Evolutionary conservation across 2,113 vertebrate genomes (phyloP), one percentile per base, ranked within the genome.

Genomic region (Rhabdornis inornatus): DNA sequence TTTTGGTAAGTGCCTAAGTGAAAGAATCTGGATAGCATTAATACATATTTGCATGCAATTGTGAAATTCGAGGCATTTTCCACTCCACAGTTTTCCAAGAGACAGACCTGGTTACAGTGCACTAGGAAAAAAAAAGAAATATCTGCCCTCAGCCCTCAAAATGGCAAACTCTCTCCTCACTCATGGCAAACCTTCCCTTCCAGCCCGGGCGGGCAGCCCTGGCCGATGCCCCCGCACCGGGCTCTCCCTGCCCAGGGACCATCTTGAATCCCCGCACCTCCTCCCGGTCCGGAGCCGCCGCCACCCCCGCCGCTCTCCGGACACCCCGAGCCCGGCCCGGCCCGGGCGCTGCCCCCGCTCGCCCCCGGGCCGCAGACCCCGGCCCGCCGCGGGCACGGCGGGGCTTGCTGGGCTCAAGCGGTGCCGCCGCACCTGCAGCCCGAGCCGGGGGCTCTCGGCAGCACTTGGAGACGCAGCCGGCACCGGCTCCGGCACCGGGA

Each of bases 1-100:
- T 87, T 65, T 76, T 14, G 59, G 3, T 35, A 68, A 95, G 91
- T 65, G 87, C 42, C 61, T 25, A 28, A 91, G 69, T 47, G 85
- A 81, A 81, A 90, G 76, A 94, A 89, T 71, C 94, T 66, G 91
- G 85, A 52, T 60, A 63, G 53, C 92, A 80, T 83, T 78, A 83
- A 93, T 42, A 71, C 90, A 20, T 47, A 83, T 88, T 88, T 65
- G 85, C 90, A 91, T 24, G 76, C 87, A 86, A 14, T 81, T 92
- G 90, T 71, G 93, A 95, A 89, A 97, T 75, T 87, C 47, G 72
- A 90, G 64, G 94, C 93, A 60, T 93, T 94, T 96, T 47, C 71
- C 90, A 80, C 83, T 31, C 68, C 71, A 55, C 78, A 68, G 79
- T 71, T 80, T 86, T 92, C 88, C 89, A 47, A 64, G 44, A 72